These are phyloP conservation scores for Steinernema khuongi DNA, from an alignment of 1,140 invertebrate genomes.

Conservation along the genomic window DNA sequence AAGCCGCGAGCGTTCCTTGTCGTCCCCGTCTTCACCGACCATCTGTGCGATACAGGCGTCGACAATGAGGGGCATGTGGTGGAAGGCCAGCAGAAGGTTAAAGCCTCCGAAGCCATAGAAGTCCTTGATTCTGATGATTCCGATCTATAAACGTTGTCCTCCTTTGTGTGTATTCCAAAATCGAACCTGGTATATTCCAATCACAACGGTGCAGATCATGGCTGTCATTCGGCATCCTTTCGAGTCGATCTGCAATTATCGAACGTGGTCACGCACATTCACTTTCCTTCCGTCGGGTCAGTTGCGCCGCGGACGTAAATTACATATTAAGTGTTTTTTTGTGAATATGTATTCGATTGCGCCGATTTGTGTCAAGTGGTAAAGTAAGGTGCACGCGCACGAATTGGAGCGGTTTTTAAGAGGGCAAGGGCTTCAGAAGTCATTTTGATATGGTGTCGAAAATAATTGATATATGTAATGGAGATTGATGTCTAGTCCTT, in stretches of 20 bases:
- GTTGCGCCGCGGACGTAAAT: constrained; percentile 3
- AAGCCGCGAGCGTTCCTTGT: constrained; percentile 37
- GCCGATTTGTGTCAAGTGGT: constrained; percentile 3
- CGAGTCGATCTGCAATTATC: constrained; percentile 14
- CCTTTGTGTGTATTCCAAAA: neutral
- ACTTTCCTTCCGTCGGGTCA: constrained; percentile 2
- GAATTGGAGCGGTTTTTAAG: neutral
- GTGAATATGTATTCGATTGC: neutral
- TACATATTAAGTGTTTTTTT: neutral
- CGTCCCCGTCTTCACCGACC: constrained; percentile 41
- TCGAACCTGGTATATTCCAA: constrained; percentile 17
- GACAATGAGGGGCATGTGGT: constrained; percentile 45
- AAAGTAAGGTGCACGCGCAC: neutral
- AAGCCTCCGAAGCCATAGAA: constrained; percentile 34
- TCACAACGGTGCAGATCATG: constrained; percentile 23
- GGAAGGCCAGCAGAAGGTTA: constrained; percentile 34
- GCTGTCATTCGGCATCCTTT: constrained; percentile 13
- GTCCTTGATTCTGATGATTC: constrained; percentile 24
- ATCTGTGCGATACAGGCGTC: constrained; percentile 37
- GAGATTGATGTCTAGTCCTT: no score
- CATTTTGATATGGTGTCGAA: no score
- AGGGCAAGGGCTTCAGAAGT: no score
- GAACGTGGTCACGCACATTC: constrained; percentile 2
- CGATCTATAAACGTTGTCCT: neutral
- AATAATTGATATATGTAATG: no score